Evolutionary conservation across 2,888 invertebrate genomes (phyloP), one percentile per base, ranked within the genome.

Genomic region (Smittia sp.): DNA sequence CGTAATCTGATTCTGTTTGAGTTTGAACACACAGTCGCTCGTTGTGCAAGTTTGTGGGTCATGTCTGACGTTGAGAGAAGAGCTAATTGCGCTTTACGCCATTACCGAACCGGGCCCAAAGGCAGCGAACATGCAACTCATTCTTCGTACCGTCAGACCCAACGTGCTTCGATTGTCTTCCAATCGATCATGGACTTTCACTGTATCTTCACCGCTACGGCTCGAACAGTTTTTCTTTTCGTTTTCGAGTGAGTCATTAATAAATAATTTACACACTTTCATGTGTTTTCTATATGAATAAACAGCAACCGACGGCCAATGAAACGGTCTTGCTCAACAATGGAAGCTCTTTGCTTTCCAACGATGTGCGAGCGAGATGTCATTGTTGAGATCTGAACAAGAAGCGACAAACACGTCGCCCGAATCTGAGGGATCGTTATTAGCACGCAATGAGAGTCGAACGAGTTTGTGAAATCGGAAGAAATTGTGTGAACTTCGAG

Each of bases 181-280:
- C 4, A 32, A 6, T 9, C 3, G 58, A 58, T 58, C 58, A 58
- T 58, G 58, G 27, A 24, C 25, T 38, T 70, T 70, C 52, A 52
- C 54, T 58, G 58, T 58, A 13, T 6, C n/a, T n/a, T n/a, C n/a
- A n/a, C 46, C 2, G 3, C 15, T 46, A 13, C 15, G 6, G 58
- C 7, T 7, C n/a, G 13, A 58, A n/a, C n/a, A n/a, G n/a, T 6
- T 58, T 58, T 58, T 58, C 58, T 32, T 52, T 70, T 27, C 27
- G 25, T 65, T 67, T 67, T 22, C 24, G 69, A 70, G 54, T 70
- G 69, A 70, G 25, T 54, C 69, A 70, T 70, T 70, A 70, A 70
- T 70, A 32, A 46, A 13, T 65, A 22, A n/a, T 24, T 65, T 70
- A 70, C 69, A 70, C 69, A 70, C 54, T 70, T 70, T 52, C 69